Conservation (phyloP, 2,113 vertebrate species). For the Climacteris rufus region DNA sequence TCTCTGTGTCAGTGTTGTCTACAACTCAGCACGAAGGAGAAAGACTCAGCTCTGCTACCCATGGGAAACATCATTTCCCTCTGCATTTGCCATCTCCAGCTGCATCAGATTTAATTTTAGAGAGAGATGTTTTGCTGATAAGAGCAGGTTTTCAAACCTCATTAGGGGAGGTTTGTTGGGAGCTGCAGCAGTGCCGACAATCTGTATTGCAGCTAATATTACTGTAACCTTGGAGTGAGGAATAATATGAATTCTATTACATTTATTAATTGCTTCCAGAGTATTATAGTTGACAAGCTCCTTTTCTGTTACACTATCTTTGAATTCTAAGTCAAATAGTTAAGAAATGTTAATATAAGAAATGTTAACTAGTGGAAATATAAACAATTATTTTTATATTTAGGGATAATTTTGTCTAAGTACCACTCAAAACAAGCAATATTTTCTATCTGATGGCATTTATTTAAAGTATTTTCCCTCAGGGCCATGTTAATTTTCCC, state of each 20-base stretch:
- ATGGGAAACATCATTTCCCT: neutral
- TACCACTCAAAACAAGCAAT: neutral
- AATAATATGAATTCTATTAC: neutral
- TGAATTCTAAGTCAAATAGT: neutral
- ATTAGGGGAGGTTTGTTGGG: neutral
- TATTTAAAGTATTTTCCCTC: neutral
- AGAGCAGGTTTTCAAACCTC: neutral
- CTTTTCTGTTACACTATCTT: neutral
- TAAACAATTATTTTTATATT: neutral
- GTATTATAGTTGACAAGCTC: neutral
- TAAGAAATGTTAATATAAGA: neutral
- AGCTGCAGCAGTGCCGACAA: neutral
- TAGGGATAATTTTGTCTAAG: neutral
- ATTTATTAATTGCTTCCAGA: neutral
- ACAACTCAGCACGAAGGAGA: neutral
- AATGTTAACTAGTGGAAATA: neutral
- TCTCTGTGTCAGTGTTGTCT: neutral
- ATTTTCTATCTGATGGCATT: neutral
- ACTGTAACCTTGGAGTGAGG: neutral
- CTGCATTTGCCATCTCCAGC: constrained; percentile 22
- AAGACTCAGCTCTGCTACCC: neutral
- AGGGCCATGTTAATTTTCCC: neutral
- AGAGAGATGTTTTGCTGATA: neutral
- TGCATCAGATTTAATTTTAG: constrained; percentile 31
- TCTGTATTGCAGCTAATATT: neutral